Conservation (phyloP, 2,888 invertebrate genomes). For the Dyspetes luteomarginatus region DNA sequence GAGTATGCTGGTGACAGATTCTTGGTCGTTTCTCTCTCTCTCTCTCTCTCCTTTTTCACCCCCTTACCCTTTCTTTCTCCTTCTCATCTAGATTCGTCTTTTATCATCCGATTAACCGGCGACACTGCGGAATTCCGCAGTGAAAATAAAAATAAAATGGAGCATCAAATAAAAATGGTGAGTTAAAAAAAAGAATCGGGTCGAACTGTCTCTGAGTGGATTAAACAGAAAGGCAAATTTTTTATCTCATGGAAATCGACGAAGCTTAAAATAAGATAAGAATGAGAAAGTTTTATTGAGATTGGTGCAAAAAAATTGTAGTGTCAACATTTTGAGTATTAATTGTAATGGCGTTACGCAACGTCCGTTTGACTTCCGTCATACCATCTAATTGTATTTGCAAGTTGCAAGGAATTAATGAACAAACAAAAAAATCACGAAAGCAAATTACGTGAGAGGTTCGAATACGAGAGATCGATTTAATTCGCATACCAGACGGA, state of each 20-base stretch:
- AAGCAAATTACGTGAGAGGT: background rate
- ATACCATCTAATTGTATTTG: no score
- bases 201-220: background rate
- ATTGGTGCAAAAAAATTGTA: no score
- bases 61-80: background rate
- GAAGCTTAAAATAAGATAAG: background rate
- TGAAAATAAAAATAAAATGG: slow-evolving; percentile 44
- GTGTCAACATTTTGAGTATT: no score
- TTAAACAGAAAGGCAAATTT: background rate
- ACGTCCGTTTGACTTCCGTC: no score
- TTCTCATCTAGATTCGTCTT: background rate
- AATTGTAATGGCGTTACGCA: no score
- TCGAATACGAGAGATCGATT: background rate
- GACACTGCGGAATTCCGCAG: background rate
- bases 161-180: slow-evolving; percentile 14
- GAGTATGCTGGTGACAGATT: slow-evolving; percentile 47
- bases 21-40: slow-evolving; percentile 5
- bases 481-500: slow-evolving; percentile 10
- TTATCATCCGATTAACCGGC: slow-evolving; percentile 33
- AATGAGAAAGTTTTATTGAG: no score
- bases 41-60: background rate
- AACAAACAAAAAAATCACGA: background rate
- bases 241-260: background rate
- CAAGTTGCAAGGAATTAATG: no score
- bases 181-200: background rate